Base-by-base conservation (phyloP, 2,888 invertebrate species). In the Orthosia incerta region DNA sequence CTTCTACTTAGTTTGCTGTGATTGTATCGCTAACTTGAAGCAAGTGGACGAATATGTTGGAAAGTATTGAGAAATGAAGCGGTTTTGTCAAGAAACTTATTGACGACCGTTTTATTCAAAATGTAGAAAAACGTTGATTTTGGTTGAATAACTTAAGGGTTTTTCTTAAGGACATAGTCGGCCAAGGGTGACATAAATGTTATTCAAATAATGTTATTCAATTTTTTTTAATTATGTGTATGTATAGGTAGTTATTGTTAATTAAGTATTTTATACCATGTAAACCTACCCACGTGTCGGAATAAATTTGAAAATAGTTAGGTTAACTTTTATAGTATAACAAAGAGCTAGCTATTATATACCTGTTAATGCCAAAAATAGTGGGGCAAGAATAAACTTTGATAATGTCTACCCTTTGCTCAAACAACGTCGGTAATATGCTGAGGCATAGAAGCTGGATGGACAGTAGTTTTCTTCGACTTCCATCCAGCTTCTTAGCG, bases 1-100 rank as follows among this genome's bases (percentile, higher is more conserved):
- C 80, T 87, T 78, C 64, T 70, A 76, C 82, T 82, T 83, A 83
- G 81, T 86, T 82, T 78, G 63, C 50, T 74, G 59, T 65, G 69
- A 83, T 67, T 77, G 74, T 74, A 62, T 76, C 48, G 48, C 46
- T 53, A 18, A 69, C 65, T 74, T 69, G 70, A 51, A 39, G 63
- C 20, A 64, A 64, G 23, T 57, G 71, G 70, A 26, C 59, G 55
- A 73, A 51, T 53, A 56, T 50, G 55, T 73, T 39, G 55, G 53
- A 53, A 60, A 62, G n/a, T 69, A 45, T 83, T 64, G 71, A 23
- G 53, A 60, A 70, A 71, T 46, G 65, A 70, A 45, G 56, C 18
- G 57, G 18, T 51, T 63, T 69, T 68, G 16, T 39, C 51, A 51
- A 46, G 1, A 63, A 26, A 7, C 3, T 23, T 62, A 79, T 23